Base-by-base conservation (phyloP, 1,140 invertebrate genomes). In the Penaeus chinensis region DNA sequence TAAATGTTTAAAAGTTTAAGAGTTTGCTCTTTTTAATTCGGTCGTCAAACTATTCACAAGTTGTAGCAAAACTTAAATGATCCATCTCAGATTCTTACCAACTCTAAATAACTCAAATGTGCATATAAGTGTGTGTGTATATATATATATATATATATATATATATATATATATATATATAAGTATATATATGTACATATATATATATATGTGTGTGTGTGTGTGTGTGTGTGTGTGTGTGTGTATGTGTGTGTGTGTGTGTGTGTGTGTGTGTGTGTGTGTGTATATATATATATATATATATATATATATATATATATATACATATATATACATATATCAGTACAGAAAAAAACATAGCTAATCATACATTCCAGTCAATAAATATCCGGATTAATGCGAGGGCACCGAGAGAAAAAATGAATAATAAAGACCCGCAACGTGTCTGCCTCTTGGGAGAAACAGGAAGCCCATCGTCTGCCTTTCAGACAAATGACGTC, bases 201-300 rank as follows among this genome's bases (percentile, higher is more conserved):
- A 74, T 74, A 74, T 24, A 74, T 74, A 74, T 24, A 74, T 74
- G 32, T 74, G 32, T 74, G 27, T 74, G 27, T 74, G 27, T 74
- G 27, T 74, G 27, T 74, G 27, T 74, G 27, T 74, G 27, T 74
- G 19, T 27, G 3, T n/a, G 3, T 74, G 27, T n/a, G 27, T 74
- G 27, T 20, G 8, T 24, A 20, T 74, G 27, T 20, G 27, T 74
- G 27, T 54, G 10, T 54, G 0, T 54, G 0, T 54, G 0, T 54
- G 0, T 54, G 10, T 47, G 10, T 47, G 4, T 47, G 4, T 47
- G 4, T 47, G 4, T 47, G 10, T 47, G 4, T 47, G 4, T 47
- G 4, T 47, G 4, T 47, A 47, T 47, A 47, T 47, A 32, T 32
- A 32, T 32, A 32, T 32, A 32, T 32, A 32, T 32, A 32, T 32